These are phyloP conservation scores for Xanthostigma xanthostigma DNA, from an alignment of 2,888 invertebrate species.

Conservation along the genomic window DNA sequence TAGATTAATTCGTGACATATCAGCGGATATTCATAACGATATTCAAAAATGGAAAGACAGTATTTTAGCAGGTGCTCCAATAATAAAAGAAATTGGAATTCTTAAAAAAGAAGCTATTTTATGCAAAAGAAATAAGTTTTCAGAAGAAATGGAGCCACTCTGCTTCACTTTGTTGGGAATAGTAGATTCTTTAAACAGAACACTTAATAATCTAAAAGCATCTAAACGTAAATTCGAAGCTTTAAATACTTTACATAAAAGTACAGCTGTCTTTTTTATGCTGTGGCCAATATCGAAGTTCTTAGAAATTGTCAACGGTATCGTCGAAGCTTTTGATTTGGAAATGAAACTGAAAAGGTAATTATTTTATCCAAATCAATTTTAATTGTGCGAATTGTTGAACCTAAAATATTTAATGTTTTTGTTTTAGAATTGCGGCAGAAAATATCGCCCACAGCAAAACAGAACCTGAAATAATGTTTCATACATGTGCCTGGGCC, in stretches of 20 bases:
- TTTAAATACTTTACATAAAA: conserved; percentile 22
- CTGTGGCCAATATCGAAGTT: conserved; percentile 20
- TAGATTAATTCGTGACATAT: conserved; percentile 36
- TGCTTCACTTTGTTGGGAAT: conserved; percentile 18
- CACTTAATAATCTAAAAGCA: conserved; percentile 17
- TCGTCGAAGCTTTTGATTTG: conserved; percentile 24
- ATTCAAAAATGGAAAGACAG: conserved; percentile 36
- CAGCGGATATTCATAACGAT: conserved; percentile 35
- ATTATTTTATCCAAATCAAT: background rate
- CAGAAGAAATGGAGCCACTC: conserved; percentile 14
- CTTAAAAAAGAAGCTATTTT: no score
- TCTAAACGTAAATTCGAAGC: conserved; percentile 22
- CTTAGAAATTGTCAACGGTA: conserved; percentile 16
- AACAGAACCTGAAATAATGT: conserved; percentile 27
- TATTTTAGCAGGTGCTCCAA: conserved; percentile 28
- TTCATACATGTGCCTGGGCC: conserved; percentile 30
- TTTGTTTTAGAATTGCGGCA: conserved; percentile 18
- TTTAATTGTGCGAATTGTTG: background rate
- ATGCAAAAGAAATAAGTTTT: conserved; percentile 10
- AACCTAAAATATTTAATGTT: background rate
- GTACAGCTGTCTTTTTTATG: conserved; percentile 22
- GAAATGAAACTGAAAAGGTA: conserved; percentile 26
- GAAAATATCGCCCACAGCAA: conserved; percentile 30
- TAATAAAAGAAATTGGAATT: conserved; percentile 27
- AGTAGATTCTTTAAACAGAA: conserved; percentile 17